phyloP scores from a whole-genome alignment of 2,113 vertebrate species.

The Lophotis ruficrista region DNA sequence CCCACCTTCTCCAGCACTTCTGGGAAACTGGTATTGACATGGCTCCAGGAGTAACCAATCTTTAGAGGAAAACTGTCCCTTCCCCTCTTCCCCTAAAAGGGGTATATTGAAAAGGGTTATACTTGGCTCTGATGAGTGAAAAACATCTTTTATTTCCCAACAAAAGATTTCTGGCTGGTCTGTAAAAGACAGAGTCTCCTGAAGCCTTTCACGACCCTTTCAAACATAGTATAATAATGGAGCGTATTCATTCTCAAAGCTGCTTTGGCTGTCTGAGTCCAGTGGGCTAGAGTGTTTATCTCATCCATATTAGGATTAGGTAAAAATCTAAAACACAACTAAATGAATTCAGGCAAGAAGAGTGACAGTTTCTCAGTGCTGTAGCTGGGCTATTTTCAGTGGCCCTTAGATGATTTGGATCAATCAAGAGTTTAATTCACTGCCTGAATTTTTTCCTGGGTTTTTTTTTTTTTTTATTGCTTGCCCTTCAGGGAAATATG shows the following conservation, averaged over 20 bases:
- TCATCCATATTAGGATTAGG: neutral
- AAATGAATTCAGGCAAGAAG: slow-evolving; percentile 7
- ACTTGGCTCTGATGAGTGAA: slow-evolving; percentile 48
- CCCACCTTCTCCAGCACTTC: neutral
- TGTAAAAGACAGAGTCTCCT: slow-evolving; percentile 5
- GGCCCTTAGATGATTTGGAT: neutral
- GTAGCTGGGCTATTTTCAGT: slow-evolving; percentile 15
- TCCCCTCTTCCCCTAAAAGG: neutral
- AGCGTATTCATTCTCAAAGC: slow-evolving; percentile 35
- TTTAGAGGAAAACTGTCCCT: slow-evolving; percentile 8
- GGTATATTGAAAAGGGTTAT: slow-evolving; percentile 36
- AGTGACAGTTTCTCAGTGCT: slow-evolving; percentile 13
- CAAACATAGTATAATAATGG: slow-evolving; percentile 15
- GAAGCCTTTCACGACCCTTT: slow-evolving; percentile 28
- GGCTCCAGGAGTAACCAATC: neutral
- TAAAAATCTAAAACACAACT: slow-evolving; percentile 20
- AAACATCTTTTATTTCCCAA: slow-evolving; percentile 52
- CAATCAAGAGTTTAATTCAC: neutral
- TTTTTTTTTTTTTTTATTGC: neutral
- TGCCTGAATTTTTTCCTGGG: neutral
- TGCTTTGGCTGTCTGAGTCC: slow-evolving; percentile 15
- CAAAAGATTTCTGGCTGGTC: slow-evolving; percentile 52
- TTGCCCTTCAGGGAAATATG: neutral
- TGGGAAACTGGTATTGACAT: slow-evolving; percentile 30
- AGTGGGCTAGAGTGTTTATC: slow-evolving; percentile 26